Evolutionary conservation across 2,113 vertebrate species (phyloP).

Genomic region (Illadopsis cleaveri): DNA sequence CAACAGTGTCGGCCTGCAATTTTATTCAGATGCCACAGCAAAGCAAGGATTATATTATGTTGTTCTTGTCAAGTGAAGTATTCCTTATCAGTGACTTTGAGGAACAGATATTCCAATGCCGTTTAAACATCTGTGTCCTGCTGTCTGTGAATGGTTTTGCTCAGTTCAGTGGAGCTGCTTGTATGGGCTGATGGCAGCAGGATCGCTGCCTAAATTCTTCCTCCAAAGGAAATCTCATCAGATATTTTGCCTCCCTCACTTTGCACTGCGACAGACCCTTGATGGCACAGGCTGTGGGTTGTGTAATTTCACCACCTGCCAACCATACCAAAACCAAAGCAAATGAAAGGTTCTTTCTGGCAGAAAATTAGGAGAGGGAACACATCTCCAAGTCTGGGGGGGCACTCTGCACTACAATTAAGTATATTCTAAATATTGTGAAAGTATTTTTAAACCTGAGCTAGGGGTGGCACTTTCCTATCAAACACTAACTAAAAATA

Average conservation of each 20-base stretch:
- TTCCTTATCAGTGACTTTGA: not conserved
- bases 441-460: not conserved
- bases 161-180: not conserved
- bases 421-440: not conserved
- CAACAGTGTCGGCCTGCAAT: not conserved
- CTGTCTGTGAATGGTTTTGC: not conserved
- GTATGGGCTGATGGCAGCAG: not conserved
- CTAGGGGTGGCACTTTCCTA: not conserved
- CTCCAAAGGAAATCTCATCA: not conserved
- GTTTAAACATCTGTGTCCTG: accelerated
- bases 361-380: not conserved
- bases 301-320: not conserved
- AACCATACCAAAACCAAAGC: not conserved
- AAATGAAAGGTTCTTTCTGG: not conserved
- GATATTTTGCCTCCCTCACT: not conserved
- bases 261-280: not conserved
- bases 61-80: conserved; percentile 8
- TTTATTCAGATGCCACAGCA: not conserved
- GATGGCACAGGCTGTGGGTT: accelerated
- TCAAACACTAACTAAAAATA: not conserved
- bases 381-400: not conserved
- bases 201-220: not conserved
- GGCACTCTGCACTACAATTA: not conserved
- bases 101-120: not conserved
- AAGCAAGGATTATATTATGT: not conserved